These are phyloP conservation scores for Chamaetylas fuelleborni DNA, from an alignment of 2,113 vertebrate genomes.

Conservation along the genomic window DNA sequence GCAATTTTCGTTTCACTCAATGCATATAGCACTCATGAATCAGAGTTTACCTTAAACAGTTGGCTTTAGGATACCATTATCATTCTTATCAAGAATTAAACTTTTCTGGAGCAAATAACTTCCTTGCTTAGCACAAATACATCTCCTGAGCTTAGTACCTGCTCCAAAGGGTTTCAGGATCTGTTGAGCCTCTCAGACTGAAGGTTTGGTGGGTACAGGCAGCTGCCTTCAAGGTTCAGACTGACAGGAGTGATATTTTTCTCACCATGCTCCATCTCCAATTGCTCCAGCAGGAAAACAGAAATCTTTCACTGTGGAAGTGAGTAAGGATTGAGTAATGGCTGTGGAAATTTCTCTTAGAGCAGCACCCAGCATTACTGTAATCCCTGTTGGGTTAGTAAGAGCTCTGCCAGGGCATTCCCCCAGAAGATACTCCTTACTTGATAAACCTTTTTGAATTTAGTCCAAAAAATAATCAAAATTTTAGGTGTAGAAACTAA, in stretches of 20 bases:
- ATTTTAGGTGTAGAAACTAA: not conserved
- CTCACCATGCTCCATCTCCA: not conserved
- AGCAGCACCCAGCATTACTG: not conserved
- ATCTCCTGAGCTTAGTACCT: not conserved
- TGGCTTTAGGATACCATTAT: slow-evolving; percentile 61
- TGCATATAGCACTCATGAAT: slow-evolving; percentile 29
- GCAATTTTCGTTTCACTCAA: slow-evolving; percentile 62
- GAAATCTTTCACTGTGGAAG: not conserved
- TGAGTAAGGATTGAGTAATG: not conserved
- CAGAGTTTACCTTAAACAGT: not conserved
- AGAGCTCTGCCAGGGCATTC: not conserved
- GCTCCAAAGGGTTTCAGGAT: not conserved
- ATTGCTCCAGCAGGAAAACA: not conserved
- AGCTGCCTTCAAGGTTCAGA: not conserved
- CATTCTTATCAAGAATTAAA: slow-evolving; percentile 61
- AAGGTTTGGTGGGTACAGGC: not conserved
- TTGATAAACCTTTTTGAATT: not conserved
- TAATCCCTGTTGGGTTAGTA: not conserved
- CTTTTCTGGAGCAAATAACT: not conserved
- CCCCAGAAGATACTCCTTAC: not conserved
- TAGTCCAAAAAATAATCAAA: not conserved
- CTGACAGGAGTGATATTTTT: not conserved
- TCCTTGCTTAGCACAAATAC: not conserved
- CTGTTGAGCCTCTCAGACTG: not conserved
- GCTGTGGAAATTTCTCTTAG: not conserved